Conservation (phyloP, 2,113 vertebrate species). For the Odontesthes bonariensis region DNA sequence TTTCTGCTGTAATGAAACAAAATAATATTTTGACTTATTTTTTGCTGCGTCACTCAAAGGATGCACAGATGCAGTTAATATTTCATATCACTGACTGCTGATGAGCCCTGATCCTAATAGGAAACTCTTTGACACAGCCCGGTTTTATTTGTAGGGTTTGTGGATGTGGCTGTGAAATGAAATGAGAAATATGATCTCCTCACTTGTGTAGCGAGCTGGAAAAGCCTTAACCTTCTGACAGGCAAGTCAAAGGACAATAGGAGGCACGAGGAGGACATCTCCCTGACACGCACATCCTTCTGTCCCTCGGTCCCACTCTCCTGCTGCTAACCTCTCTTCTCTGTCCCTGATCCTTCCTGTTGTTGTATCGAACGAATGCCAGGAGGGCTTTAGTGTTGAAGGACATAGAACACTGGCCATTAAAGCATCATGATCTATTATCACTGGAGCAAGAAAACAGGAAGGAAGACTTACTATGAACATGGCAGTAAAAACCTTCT, state of each 20-base stretch:
- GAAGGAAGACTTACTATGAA: not conserved
- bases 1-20: not conserved
- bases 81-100: not conserved
- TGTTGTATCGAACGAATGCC: constrained; percentile 38
- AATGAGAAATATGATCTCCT: constrained; percentile 45
- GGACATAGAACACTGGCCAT: constrained; percentile 26
- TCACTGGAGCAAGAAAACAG: constrained; percentile 8
- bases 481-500: not conserved
- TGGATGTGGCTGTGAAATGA: constrained; percentile 11
- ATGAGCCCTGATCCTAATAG: not conserved
- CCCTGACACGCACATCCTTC: constrained; percentile 5
- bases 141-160: not conserved
- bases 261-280: constrained; percentile 17
- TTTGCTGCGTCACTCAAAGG: not conserved
- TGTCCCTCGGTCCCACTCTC: not conserved
- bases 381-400: constrained; percentile 18
- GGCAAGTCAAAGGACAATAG: constrained; percentile 43
- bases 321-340: constrained; percentile 1
- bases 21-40: not conserved
- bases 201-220: constrained; percentile 43
- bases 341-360: constrained; percentile 31
- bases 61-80: not conserved
- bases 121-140: not conserved
- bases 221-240: constrained; percentile 23
- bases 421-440: constrained; percentile 46